These are phyloP conservation scores for Andrena bicolor DNA, from an alignment of 2,888 invertebrate genomes.

Conservation along the genomic window DNA sequence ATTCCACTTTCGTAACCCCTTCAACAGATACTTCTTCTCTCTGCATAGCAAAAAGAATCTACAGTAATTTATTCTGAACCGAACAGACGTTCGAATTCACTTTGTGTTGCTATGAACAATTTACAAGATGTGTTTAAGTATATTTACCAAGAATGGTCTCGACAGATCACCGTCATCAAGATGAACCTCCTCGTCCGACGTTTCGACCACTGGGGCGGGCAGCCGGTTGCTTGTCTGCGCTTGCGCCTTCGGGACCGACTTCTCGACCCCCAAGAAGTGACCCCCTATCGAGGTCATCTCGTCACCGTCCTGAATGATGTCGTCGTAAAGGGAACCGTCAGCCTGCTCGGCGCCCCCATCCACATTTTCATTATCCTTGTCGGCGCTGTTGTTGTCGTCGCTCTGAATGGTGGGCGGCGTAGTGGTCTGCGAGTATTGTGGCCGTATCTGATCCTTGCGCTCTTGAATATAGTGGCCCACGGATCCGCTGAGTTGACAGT, in stretches of 20 bases:
- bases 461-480: constrained; percentile 86
- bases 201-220: constrained; percentile 73
- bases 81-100: no score
- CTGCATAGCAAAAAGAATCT: background rate
- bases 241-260: constrained; percentile 83
- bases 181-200: constrained; percentile 70
- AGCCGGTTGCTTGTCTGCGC: constrained; percentile 80
- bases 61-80: background rate
- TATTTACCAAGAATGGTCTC: constrained; percentile 80
- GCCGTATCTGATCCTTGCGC: constrained; percentile 85
- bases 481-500: constrained; percentile 91
- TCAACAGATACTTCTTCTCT: no score
- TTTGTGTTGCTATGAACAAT: no score
- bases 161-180: constrained; percentile 76
- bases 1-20: no score
- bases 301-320: constrained; percentile 87
- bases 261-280: constrained; percentile 84
- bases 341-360: constrained; percentile 87
- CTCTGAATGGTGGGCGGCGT: constrained; percentile 76
- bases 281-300: constrained; percentile 84
- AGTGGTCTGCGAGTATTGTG: constrained; percentile 83
- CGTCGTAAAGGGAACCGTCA: constrained; percentile 87
- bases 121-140: background rate
- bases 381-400: constrained; percentile 82
- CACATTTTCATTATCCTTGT: constrained; percentile 77